Evolutionary conservation across 2,888 invertebrate species (phyloP), one percentile per base, ranked within the genome.

Genomic region (Mamestra brassicae): DNA sequence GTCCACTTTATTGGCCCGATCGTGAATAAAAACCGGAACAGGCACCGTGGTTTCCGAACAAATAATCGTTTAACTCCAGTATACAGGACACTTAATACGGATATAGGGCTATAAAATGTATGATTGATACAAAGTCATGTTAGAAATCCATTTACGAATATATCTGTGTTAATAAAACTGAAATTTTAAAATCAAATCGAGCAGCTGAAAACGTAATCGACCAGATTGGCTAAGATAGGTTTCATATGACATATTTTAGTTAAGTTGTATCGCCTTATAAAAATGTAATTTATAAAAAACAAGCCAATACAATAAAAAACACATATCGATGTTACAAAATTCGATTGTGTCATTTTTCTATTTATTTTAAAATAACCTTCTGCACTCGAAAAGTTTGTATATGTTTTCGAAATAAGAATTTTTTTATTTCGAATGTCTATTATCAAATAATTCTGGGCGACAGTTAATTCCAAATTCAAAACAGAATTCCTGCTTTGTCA

Each of bases 11-110:
- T 91, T 88, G 90, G 86, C 72, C 76, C 62, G 80, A 76, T 87
- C 89, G 87, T 90, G 89, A 91, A 92, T 90, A 90, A 90, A 26
- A 90, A 85, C 84, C 79, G 75, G 80, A 77, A 78, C 83, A 78
- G 69, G 85, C 69, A 13, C 82, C 83, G 90, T 82, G 89, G 87
- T 81, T 89, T 86, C 82, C 80, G 76, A 87, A 89, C 89, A 89
- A 91, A 91, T 90, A 90, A 90, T 88, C 86, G 87, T 87, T 90
- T 85, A 87, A 85, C 85, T 83, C 75, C 42, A 42, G 73, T 45
- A 1, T 63, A 61, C 57, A 36, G 72, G 82, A 73, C 79, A 85
- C 74, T 86, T 81, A 78, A 78, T 72, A 57, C 15, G 62, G 60
- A 76, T 72, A 81, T 71, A 58, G 68, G 63, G 52, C 64, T 17